Percentiles rank a stretch among this genome's conserved stretches.
Evolutionary conservation across 2,113 vertebrate genomes (phyloP).

Genomic region (Strix aluco): DNA sequence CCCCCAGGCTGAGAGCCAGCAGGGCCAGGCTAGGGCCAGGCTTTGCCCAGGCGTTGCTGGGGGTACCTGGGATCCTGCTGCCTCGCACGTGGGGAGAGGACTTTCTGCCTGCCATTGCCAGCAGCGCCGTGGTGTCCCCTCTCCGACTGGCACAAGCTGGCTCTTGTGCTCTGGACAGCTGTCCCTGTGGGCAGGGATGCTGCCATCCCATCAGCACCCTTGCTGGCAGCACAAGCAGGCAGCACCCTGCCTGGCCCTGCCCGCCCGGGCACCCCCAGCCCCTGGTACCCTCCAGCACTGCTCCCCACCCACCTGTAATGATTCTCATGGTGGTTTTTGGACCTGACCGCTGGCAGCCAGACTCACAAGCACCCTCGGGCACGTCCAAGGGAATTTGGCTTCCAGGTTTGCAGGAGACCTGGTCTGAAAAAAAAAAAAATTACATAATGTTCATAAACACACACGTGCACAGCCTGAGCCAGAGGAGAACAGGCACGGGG

Average conservation of each 20-base stretch:
- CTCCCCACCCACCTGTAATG: background rate
- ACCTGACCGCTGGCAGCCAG: background rate
- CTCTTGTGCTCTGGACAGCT: background rate
- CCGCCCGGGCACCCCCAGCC: accelerated
- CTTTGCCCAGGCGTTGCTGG: background rate
- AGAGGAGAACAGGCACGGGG: background rate
- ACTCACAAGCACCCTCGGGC: background rate
- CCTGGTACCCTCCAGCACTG: background rate
- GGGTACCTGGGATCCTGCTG: background rate
- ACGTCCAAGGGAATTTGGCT: background rate
- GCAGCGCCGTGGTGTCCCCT: background rate
- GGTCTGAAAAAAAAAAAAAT: background rate
- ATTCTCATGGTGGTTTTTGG: background rate
- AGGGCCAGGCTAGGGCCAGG: accelerated
- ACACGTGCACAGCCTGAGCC: background rate
- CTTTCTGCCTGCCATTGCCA: background rate
- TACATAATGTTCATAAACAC: background rate
- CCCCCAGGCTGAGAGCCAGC: background rate
- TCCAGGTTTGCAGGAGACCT: background rate
- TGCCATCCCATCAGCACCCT: background rate
- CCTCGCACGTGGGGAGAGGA: background rate
- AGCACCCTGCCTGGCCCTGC: background rate
- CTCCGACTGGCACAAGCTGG: background rate
- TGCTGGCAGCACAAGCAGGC: background rate
- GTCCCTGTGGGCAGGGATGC: background rate